Evolutionary conservation across 2,797 vertebrate species (phyloP), one percentile per base, ranked within the genome.

Genomic region (Protosalanx chinensis): DNA sequence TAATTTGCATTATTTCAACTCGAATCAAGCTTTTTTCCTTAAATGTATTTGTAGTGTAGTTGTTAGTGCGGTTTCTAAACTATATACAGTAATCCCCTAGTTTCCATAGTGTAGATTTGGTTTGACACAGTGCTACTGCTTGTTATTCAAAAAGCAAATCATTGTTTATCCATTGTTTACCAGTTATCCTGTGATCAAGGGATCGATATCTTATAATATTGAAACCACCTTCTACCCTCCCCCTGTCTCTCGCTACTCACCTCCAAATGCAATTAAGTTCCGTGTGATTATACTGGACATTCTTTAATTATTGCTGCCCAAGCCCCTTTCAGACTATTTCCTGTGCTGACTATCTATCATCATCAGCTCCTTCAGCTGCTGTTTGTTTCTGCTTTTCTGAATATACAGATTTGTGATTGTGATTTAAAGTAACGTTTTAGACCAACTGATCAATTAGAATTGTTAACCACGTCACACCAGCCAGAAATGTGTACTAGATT

Each of bases 191-290:
- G 37, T 41, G 69, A 68, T 82, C 66, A 46, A 46, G 41, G 8
- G 12, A 13, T 46, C 12, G 7, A 46, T 46, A 46, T 13, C 10
- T 3, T 8, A 46, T 68, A 72, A 72, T 49, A 82, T 63, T 33
- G 32, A 70, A 46, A 29, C 74, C n/a, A 85, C 81, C 82, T 72
- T 84, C 71, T 73, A 72, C 83, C 69, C 83, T 84, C 82, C 56
- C 73, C 68, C 84, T 88, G 83, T 75, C 20, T 58, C 74, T 73
- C 67, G 57, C 72, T 81, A 77, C 69, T 76, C 67, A 74, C 73
- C 82, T 82, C 81, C 78, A 91, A 93, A 92, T 93, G 92, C 93
- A 95, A 94, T 95, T 95, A 94, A 85, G 89, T 46, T 10, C 41
- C 13, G 41, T 84, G 76, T 91, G 93, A 94, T 94, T 92, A 94